Evolutionary conservation across 2,888 invertebrate species (phyloP).

Genomic region (Torymus aiolomorphi): DNA sequence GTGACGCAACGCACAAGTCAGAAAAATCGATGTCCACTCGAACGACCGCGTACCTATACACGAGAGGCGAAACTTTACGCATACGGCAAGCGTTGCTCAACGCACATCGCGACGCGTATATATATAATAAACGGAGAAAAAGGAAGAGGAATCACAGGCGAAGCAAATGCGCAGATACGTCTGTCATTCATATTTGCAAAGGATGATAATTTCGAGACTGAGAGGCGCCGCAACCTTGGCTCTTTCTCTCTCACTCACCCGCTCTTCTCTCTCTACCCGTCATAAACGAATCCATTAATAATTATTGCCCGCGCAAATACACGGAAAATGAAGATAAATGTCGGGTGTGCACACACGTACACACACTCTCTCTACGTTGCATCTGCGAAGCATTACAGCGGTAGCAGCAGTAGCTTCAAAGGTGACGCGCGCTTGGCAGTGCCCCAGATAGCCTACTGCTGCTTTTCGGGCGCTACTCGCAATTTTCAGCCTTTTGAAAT

Average conservation of each 20-base stretch:
- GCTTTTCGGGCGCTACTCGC: background rate
- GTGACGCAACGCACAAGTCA: constrained; percentile 22
- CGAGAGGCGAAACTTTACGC: no score
- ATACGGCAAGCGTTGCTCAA: background rate
- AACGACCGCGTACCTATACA: background rate
- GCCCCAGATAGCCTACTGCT: constrained; percentile 1
- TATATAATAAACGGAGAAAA: no score
- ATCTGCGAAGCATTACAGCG: no score
- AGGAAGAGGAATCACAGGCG: no score
- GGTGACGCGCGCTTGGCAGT: constrained; percentile 21
- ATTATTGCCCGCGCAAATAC: constrained; percentile 16
- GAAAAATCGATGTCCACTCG: constrained; percentile 29
- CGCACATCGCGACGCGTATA: no score
- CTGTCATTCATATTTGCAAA: no score
- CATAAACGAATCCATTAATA: constrained; percentile 35
- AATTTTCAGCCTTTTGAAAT: constrained; percentile 18
- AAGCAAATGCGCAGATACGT: no score
- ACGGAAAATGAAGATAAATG: constrained; percentile 17
- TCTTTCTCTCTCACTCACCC: no score
- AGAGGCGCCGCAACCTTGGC: no score
- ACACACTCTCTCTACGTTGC: no score
- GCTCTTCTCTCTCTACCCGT: background rate
- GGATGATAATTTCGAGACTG: no score
- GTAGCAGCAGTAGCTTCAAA: background rate
- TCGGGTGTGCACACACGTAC: background rate